Conservation (phyloP, 2,888 invertebrate species). For the Drosophila differens region DNA sequence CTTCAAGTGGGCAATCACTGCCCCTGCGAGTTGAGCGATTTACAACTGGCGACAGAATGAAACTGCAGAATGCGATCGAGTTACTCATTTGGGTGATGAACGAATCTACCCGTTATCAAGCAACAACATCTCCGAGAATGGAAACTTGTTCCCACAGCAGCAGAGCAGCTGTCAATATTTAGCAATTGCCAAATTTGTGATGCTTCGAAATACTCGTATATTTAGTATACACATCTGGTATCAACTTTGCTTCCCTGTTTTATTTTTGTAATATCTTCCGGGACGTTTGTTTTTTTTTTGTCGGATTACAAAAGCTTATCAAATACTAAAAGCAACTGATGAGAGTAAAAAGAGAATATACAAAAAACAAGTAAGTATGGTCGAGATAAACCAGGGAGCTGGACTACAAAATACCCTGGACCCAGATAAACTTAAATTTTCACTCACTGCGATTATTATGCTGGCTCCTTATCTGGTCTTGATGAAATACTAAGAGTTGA, state of each 20-base stretch:
- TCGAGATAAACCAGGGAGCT: background rate
- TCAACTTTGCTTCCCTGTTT: slow-evolving; percentile 61
- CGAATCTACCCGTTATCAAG: slow-evolving; percentile 30
- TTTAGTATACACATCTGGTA: background rate
- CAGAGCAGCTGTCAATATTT: slow-evolving; percentile 17
- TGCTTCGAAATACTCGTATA: slow-evolving; percentile 19
- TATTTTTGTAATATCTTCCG: slow-evolving; percentile 67
- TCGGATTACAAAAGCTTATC: slow-evolving; percentile 26
- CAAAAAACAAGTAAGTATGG: background rate
- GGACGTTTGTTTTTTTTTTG: slow-evolving; percentile 20
- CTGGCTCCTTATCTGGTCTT: background rate
- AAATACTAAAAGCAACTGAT: slow-evolving; percentile 12
- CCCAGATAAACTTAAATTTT: background rate
- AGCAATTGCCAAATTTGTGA: slow-evolving; percentile 63
- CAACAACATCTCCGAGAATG: slow-evolving; percentile 32
- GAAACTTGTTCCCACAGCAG: slow-evolving; percentile 60
- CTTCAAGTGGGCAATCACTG: slow-evolving; percentile 72
- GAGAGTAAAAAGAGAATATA: background rate
- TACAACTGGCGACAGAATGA: slow-evolving; percentile 35
- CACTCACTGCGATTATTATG: background rate
- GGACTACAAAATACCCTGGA: background rate
- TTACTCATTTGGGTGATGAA: slow-evolving; percentile 68
- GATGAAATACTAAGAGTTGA: background rate
- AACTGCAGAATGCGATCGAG: slow-evolving; percentile 3
- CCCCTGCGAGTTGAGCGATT: slow-evolving; percentile 53